These are phyloP conservation scores for Drosophila antonietae DNA, from an alignment of 2,888 invertebrate species.

Conservation along the genomic window DNA sequence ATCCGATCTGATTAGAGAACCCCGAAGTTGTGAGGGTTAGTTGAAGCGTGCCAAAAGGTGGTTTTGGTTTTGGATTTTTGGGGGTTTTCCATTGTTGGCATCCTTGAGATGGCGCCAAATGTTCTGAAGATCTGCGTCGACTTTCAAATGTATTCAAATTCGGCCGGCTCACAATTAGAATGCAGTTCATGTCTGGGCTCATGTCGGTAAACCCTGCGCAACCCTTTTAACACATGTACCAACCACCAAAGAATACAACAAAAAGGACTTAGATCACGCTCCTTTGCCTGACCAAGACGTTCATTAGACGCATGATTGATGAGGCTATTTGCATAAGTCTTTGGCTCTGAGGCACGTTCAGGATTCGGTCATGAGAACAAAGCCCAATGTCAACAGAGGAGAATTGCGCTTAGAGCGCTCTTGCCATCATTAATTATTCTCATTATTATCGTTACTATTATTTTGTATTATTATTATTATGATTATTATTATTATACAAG, in stretches of 20 bases:
- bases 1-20: conserved; percentile 40
- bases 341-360: conserved; percentile 19
- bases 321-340: conserved; percentile 70
- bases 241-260: conserved; percentile 2
- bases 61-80: background rate
- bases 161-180: conserved; percentile 58
- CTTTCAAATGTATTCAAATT: conserved; percentile 26
- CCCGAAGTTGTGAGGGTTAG: conserved; percentile 8
- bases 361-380: conserved; percentile 71
- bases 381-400: conserved; percentile 54
- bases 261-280: conserved; percentile 20
- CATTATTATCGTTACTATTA: conserved; percentile 1
- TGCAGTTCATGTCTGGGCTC: conserved; percentile 56
- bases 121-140: background rate
- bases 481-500: conserved; percentile 12
- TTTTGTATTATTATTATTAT: background rate
- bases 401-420: conserved; percentile 28
- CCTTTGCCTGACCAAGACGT: conserved; percentile 26
- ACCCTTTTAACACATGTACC: conserved; percentile 35
- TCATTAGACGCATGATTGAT: conserved; percentile 74
- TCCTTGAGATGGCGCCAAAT: conserved; percentile 46
- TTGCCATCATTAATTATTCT: background rate
- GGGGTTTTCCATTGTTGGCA: conserved; percentile 10
- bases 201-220: conserved; percentile 18
- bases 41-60: conserved; percentile 11